These are phyloP conservation scores for Lagodon rhomboides DNA, from an alignment of 2,797 vertebrate species.

Conservation along the genomic window DNA sequence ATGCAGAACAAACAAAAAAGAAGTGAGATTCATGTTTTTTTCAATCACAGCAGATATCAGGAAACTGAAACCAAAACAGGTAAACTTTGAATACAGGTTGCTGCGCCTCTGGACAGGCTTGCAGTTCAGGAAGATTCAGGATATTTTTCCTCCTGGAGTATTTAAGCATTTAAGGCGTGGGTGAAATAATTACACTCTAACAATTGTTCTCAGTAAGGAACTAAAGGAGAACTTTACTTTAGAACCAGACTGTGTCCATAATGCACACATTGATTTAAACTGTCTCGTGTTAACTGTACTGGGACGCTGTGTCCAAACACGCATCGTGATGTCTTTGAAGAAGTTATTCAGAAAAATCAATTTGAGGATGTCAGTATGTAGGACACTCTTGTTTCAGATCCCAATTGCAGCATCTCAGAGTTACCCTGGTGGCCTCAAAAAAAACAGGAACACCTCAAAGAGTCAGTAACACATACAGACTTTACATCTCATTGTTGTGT, in stretches of 20 bases:
- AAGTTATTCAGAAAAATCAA: background rate
- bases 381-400: constrained; percentile 2
- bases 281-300: background rate
- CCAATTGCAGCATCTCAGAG: background rate
- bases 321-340: background rate
- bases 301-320: background rate
- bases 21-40: background rate
- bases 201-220: background rate
- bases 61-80: background rate
- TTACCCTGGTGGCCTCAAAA: constrained; percentile 6
- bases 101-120: too few species aligned
- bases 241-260: too few species aligned
- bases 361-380: constrained; percentile 16
- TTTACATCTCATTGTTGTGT: background rate
- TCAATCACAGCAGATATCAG: background rate
- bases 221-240: background rate
- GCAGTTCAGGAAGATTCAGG: too few species aligned
- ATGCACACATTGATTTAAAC: background rate
- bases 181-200: background rate
- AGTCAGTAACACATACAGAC: constrained; percentile 1
- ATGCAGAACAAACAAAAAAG: background rate
- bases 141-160: background rate
- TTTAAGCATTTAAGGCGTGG: background rate
- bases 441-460: background rate
- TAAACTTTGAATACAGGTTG: background rate